Evolutionary conservation across 2,797 vertebrate species (phyloP).

Genomic region (Natrix natrix): DNA sequence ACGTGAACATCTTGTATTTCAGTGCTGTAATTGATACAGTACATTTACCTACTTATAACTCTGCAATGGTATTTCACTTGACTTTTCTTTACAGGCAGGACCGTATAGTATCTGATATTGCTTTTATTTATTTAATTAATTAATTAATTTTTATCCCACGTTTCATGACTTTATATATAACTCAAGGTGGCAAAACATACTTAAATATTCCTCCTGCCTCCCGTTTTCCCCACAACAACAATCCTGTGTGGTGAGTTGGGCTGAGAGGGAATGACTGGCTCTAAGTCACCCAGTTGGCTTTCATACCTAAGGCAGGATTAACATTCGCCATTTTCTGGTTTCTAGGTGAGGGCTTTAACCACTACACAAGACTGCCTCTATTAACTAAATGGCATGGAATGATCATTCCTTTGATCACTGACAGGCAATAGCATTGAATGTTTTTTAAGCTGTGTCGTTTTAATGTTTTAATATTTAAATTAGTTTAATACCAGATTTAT

Average conservation of each 20-base stretch:
- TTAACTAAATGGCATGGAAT: neutral
- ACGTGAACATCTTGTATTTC: neutral
- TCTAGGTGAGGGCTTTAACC: neutral
- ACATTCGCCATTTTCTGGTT: neutral
- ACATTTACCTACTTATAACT: neutral
- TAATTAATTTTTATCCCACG: no score
- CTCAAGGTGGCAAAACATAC: no score
- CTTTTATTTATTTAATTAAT: no score
- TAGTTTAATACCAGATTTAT: neutral
- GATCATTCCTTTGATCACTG: neutral
- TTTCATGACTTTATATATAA: no score
- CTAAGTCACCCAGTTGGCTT: neutral
- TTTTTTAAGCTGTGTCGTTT: neutral
- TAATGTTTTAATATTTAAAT: neutral
- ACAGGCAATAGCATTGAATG: neutral
- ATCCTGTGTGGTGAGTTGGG: neutral
- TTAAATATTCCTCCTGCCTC: no score
- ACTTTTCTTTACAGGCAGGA: neutral
- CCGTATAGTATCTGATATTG: neutral
- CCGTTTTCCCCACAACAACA: neutral
- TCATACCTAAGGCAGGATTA: neutral
- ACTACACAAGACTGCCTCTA: neutral
- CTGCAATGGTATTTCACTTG: neutral
- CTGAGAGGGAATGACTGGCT: neutral
- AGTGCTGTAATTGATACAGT: neutral